Conservation (phyloP, 2,888 invertebrate species). For the Coenonympha arcania region DNA sequence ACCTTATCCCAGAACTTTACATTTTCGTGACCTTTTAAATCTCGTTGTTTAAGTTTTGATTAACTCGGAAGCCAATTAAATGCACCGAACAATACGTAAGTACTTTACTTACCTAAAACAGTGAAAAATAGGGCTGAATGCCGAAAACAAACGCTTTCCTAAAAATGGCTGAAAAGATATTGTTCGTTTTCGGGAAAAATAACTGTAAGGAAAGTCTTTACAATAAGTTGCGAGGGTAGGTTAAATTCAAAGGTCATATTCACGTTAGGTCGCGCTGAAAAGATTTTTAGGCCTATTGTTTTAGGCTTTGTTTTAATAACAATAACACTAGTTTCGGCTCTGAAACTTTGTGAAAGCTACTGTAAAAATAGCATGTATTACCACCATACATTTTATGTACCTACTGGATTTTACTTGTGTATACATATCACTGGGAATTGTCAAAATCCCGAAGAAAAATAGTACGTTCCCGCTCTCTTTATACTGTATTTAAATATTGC, state of each 20-base stretch:
- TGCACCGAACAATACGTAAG: background rate
- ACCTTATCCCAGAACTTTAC: background rate
- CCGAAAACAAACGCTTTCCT: background rate
- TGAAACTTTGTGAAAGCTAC: background rate
- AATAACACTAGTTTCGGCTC: background rate
- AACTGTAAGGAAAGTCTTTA: constrained; percentile 1
- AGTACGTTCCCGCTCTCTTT: no score
- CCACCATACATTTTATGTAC: background rate
- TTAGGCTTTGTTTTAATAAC: constrained; percentile 4
- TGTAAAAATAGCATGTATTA: background rate
- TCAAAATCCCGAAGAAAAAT: no score
- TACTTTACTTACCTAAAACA: background rate
- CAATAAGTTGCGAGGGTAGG: background rate
- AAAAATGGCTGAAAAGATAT: constrained; percentile 6
- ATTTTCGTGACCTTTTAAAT: background rate
- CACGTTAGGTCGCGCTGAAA: constrained; percentile 4
- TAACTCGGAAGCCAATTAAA: constrained; percentile 1
- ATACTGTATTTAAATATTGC: no score
- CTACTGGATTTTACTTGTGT: no score
- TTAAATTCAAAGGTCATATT: background rate
- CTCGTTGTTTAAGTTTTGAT: constrained; percentile 1
- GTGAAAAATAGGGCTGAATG: background rate
- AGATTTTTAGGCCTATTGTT: constrained; percentile 7
- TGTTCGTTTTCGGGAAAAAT: background rate
- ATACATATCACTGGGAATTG: no score